Evolutionary conservation across 2,888 invertebrate species (phyloP).

Genomic region (Eupithecia inturbata): DNA sequence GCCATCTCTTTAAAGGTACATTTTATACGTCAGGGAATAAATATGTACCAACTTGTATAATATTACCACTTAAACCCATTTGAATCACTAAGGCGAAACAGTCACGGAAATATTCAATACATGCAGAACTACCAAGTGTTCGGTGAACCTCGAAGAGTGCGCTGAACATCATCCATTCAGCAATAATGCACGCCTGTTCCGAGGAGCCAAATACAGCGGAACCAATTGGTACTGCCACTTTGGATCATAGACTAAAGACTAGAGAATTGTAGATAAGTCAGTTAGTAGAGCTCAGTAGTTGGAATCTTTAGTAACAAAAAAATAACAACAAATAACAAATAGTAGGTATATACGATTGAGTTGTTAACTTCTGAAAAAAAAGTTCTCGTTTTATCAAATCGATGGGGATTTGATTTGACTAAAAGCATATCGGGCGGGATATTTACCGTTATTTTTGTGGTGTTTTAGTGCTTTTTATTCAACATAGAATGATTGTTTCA

Average conservation of each 20-base stretch:
- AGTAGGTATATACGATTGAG: no score
- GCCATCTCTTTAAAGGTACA: background rate
- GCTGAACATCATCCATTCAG: constrained; percentile 40
- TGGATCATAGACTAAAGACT: constrained; percentile 13
- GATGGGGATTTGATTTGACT: no score
- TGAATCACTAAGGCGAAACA: constrained; percentile 4
- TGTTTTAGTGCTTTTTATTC: background rate
- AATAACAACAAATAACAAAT: background rate
- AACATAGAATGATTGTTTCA: background rate
- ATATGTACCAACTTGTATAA: background rate
- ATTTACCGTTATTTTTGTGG: background rate
- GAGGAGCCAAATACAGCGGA: constrained; percentile 34
- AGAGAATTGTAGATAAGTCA: background rate
- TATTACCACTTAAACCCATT: constrained; percentile 1
- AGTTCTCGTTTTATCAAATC: no score
- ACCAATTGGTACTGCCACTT: constrained; percentile 27
- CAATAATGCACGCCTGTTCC: constrained; percentile 40
- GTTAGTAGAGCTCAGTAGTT: background rate
- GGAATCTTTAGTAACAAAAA: background rate
- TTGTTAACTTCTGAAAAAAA: no score
- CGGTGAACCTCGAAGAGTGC: constrained; percentile 33
- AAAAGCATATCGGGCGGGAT: background rate
- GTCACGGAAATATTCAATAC: constrained; percentile 11
- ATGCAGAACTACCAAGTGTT: constrained; percentile 9
- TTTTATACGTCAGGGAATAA: background rate